Base-by-base conservation (phyloP, 1,140 invertebrate species). In the Lordiphosa mommai region DNA sequence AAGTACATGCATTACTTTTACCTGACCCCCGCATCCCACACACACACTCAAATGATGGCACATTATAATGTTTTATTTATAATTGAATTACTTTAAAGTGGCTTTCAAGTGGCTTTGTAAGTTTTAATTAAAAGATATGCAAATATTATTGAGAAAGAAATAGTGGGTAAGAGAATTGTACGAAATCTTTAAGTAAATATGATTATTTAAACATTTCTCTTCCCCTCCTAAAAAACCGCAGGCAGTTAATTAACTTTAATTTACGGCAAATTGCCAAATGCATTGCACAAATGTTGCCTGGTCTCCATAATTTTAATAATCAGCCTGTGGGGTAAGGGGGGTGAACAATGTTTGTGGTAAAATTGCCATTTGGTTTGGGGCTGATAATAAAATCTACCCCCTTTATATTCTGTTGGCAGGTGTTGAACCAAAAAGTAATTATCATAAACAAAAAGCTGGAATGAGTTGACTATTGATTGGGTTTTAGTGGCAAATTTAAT, bases 71-170 rank as follows among this genome's bases (percentile, higher is more conserved):
- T 72, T 74, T 70, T 66, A 71, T 70, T 61, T 70, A 66, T 82
- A 80, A 80, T 80, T 82, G 41, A 82, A 82, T 70, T 80, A 74
- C 55, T 41, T 74, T 82, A 52, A 73, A 72, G 70, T 72, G 70
- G 47, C 61, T 68, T 56, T 72, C 51, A 61, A 72, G 61, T 49
- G 58, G 61, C 17, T 43, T 43, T 12, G 32, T 29, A 27, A 12
- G 34, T 58, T 53, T 37, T 68, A 73, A 72, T 73, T 72, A 65
- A 48, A 63, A 40, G 47, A 38, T 49, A 32, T 47, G 53, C 58
- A 67, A 67, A 67, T 56, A 27, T 67, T 46, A 20, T 50, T 50
- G 29, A 10, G 17, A 49, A n/a, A 9, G 30, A 16, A 16, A 27
- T 27, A 6, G 27, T 1, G 6, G 12, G 8, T 9, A 10, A 10